phyloP scores from a whole-genome alignment of 2,797 vertebrate species.

The Poecile montanus region DNA sequence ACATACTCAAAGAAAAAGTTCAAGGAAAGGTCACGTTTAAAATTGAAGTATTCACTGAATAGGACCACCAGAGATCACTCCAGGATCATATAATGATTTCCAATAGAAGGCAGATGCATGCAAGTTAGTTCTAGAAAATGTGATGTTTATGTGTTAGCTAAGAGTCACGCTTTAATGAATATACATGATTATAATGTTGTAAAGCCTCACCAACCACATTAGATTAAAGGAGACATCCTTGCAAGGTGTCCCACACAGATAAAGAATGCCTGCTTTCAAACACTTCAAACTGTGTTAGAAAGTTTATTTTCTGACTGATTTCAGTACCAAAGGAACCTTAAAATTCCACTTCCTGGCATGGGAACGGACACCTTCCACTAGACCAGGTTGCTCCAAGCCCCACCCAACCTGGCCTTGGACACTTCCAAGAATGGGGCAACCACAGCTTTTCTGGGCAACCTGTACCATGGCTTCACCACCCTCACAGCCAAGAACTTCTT shows the following conservation, averaged over 20 bases:
- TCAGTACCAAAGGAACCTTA: neutral
- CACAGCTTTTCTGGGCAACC: neutral
- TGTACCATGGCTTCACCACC: neutral
- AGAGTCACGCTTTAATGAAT: neutral
- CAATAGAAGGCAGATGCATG: neutral
- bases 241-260: neutral
- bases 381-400: neutral
- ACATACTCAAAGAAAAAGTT: neutral
- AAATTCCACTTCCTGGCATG: neutral
- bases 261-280: neutral
- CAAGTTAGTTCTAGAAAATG: neutral
- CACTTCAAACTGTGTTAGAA: neutral
- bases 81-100: neutral
- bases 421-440: neutral
- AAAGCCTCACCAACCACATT: neutral
- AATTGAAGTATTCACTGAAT: neutral
- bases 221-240: neutral
- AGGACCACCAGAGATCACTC: neutral
- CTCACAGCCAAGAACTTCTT: neutral
- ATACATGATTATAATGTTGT: neutral
- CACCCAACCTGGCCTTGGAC: fast-evolving
- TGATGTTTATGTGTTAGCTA: neutral
- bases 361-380: neutral
- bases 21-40: neutral
- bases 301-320: neutral